Evolutionary conservation across 2,797 vertebrate genomes (phyloP), one percentile per base, ranked within the genome.

Genomic region (Anguilla pacifica): DNA sequence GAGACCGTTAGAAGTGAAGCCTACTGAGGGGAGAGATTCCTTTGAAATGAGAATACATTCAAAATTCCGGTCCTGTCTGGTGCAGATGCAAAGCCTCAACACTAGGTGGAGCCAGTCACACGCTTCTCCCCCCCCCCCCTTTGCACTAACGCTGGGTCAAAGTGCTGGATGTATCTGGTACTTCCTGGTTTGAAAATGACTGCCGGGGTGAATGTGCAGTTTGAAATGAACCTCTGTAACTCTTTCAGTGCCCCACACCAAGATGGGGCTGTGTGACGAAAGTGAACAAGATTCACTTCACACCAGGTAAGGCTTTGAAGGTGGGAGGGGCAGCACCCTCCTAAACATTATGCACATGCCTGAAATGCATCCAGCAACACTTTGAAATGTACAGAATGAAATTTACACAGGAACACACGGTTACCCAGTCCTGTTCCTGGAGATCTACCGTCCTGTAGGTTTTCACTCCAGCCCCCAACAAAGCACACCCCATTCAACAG

Each of bases 31-130:
- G 17, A n/a, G 49, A 43, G 70, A 51, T 86, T 31, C 11, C 19
- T 79, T 43, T 79, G 22, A 49, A 59, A 49, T 28, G 39, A 82
- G 19, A 82, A 25, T 84, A 84, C 87, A 74, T 84, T 87, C 81
- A 87, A 84, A 31, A 43, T 51, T n/a, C 25, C 1, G 17, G 51
- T 79, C 25, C 25, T 46, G 39, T 55, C 74, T 82, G 35, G 39
- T 59, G 74, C 79, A 67, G 79, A 82, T 22, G 77, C 31, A 43
- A 5, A 22, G 35, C 25, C 77, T 46, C 13, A 64, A 46, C 74
- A 31, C 51, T 57, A 84, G 57, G 61, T 83, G 28, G 57, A 46
- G 22, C 86, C 39, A 46, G 53, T n/a, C 28, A 0, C 17, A 46
- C 57, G 3, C 11, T 46, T 6, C 86, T 31, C 28, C 59, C 31